Conservation (phyloP, 2,113 vertebrate genomes). For the Percina caprodes region DNA sequence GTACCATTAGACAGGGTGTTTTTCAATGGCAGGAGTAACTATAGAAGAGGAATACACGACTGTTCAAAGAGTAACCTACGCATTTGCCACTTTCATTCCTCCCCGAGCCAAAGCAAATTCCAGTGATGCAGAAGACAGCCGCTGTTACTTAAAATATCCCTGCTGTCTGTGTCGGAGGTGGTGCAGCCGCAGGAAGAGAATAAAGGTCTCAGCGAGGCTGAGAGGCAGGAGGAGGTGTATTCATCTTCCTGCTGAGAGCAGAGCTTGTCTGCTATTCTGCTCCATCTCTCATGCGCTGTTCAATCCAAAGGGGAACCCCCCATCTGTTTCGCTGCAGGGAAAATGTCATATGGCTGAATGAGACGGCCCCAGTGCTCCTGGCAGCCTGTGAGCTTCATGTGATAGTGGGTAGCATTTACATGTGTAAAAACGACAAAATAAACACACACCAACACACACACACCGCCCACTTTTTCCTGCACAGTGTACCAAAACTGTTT, state of each 20-base stretch:
- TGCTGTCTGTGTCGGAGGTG: not conserved
- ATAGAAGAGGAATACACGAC: not conserved
- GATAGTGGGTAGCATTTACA: not conserved
- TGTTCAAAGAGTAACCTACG: not conserved
- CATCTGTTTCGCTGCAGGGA: conserved; percentile 46
- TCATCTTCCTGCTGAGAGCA: conserved; percentile 42
- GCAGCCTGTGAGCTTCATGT: conserved; percentile 28
- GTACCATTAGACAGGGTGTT: not conserved
- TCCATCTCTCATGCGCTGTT: conserved; percentile 39
- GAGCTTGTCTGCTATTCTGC: conserved; percentile 14
- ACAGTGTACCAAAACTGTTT: conserved; percentile 22
- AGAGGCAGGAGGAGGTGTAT: conserved; percentile 42
- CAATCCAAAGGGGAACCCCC: conserved; percentile 10
- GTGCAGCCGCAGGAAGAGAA: conserved; percentile 34
- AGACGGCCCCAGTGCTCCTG: conserved; percentile 16
- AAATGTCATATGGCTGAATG: conserved; percentile 37
- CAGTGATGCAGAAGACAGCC: conserved; percentile 9
- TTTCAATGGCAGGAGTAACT: not conserved
- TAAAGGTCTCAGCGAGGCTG: conserved; percentile 49
- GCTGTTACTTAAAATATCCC: conserved; percentile 14
- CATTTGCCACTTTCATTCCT: conserved; percentile 8
- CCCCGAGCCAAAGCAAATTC: not conserved
- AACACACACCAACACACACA: too few species aligned
- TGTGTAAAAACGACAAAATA: too few species aligned
- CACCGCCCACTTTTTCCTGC: conserved; percentile 15